Base-by-base conservation (phyloP, 2,888 invertebrate genomes). In the Onchidella celtica region DNA sequence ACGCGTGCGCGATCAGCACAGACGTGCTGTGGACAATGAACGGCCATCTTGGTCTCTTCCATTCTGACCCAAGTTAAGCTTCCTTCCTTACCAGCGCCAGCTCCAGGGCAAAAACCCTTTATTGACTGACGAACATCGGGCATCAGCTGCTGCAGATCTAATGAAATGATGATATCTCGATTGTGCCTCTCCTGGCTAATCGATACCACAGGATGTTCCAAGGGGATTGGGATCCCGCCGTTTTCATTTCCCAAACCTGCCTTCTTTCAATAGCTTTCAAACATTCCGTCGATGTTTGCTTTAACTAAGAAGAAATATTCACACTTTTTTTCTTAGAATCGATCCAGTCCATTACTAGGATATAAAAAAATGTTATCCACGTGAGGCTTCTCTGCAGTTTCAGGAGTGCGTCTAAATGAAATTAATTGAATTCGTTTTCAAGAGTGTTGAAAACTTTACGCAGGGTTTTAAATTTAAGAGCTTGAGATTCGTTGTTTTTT, bases 161-260 rank as follows among this genome's bases (percentile, higher is more conserved):
- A 75, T 75, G 63, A 75, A 75, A 75, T 75, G 74, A 75, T 75
- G 38, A 29, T 75, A 75, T 75, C 74, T 75, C 63, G 1, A 40
- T 24, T 63, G 40, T 63, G 36, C 47, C 47, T 29, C 27, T 11
- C 29, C 40, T 2, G n/a, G 32, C 73, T 59, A 72, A 72, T 72
- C 72, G 34, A 59, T 72, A 59, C 21, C 57, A 21, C 72, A 34
- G 59, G 57, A 72, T 72, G 57, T 27, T 21, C 34, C 4, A 61
- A 61, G 6, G 36, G 59, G 36, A 36, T 34, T 59, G 59, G 59
- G n/a, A 36, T 72, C 59, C 55, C 34, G 29, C 34, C n/a, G 24
- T 24, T 72, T 72, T 72, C 34, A 72, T 72, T 57, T 72, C 36
- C 72, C 14, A 36, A 59, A 57, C 59, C 73, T 24, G 34, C 38